Conservation (phyloP, 2,888 invertebrate species). For the Coecobrya sp. region DNA sequence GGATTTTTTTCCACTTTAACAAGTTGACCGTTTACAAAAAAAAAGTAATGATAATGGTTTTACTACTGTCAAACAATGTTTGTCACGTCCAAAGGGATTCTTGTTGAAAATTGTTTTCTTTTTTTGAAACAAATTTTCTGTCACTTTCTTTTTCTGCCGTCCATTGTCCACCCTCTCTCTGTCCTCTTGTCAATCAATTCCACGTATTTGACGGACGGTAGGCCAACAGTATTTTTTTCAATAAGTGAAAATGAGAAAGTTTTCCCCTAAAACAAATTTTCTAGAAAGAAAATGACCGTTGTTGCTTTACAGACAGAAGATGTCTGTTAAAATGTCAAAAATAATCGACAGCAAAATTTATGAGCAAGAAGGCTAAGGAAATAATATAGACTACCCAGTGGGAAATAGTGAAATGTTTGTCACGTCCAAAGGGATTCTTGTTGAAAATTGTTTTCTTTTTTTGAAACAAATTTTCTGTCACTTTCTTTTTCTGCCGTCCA, state of each 20-base stretch:
- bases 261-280: not conserved
- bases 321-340: not conserved
- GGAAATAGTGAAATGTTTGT: no score
- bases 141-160: not conserved
- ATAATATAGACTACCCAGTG: not conserved
- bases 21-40: not conserved
- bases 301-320: not conserved
- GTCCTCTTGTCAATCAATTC: slow-evolving; percentile 67
- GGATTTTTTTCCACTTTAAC: slow-evolving; percentile 26
- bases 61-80: not conserved
- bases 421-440: slow-evolving; percentile 61
- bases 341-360: not conserved
- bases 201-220: not conserved
- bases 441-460: not conserved
- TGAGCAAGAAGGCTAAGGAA: not conserved
- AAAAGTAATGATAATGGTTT: no score
- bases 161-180: slow-evolving; percentile 10
- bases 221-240: slow-evolving; percentile 32
- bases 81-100: slow-evolving; percentile 67
- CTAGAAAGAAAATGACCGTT: not conserved
- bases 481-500: not conserved
- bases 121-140: slow-evolving; percentile 27
- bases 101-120: not conserved
- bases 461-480: slow-evolving; percentile 38
- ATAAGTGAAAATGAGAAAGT: slow-evolving; percentile 78